A percentile compares a stretch with the other conserved stretches of the same genome.
phyloP scores from a whole-genome alignment of 2,888 invertebrate genomes.

The Lasioglossum marginatum region DNA sequence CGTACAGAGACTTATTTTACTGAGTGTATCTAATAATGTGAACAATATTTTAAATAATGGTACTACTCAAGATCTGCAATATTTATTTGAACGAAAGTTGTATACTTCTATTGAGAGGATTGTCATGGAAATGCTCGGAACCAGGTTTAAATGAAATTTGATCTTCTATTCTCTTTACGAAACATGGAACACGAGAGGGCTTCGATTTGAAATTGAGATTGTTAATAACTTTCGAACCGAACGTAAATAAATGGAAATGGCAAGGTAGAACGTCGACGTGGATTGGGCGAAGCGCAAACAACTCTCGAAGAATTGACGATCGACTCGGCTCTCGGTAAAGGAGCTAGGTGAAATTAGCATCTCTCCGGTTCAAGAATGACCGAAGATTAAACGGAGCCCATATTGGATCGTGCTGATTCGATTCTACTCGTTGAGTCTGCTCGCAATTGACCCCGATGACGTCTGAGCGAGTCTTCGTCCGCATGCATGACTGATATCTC shows the following conservation, averaged over 20 bases:
- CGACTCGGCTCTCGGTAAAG: constrained; percentile 9
- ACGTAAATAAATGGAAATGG: not conserved
- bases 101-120: not conserved
- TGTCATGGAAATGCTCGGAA: not conserved
- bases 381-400: constrained; percentile 53
- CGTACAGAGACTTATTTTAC: too few relatives aligned
- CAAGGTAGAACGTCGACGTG: not conserved
- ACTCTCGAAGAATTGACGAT: constrained; percentile 11
- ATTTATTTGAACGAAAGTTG: not conserved
- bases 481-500: constrained; percentile 66
- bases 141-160: not conserved
- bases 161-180: not conserved
- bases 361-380: constrained; percentile 7
- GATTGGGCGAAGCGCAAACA: not conserved
- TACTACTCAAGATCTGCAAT: too few relatives aligned
- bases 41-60: too few relatives aligned
- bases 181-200: not conserved
- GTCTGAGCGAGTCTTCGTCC: constrained; percentile 68
- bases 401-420: constrained; percentile 81
- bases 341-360: constrained; percentile 36
- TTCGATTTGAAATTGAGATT: not conserved
- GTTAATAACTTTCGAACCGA: not conserved
- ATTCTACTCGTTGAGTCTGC: constrained; percentile 76
- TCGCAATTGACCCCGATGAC: constrained; percentile 78
- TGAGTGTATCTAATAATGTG: too few relatives aligned